Base-by-base conservation (phyloP, 2,797 vertebrate genomes). In the Falco columbarius region DNA sequence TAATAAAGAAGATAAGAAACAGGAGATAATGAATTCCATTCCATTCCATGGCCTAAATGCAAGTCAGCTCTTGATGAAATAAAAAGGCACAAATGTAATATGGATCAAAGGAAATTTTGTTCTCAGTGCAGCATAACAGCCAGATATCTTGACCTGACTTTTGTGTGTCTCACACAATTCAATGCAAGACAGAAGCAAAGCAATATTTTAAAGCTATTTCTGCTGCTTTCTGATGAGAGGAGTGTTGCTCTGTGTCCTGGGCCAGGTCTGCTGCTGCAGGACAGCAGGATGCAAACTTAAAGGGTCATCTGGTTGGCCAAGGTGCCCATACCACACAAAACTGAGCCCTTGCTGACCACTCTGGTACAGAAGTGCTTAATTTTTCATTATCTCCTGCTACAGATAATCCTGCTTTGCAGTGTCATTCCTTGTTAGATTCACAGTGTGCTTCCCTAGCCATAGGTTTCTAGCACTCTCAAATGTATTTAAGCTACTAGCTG, bases 61-160 rank as follows among this genome's bases (percentile, higher is more conserved):
- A 80, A 93, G 90, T 70, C 67, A 89, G 92, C 49, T 87, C 93
- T 96, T 87, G 83, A 94, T 95, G 67, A 95, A 95, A 97, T 94
- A 87, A 90, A 76, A 94, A 93, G 86, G 67, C 74, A 96, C 36
- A 94, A 92, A 95, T 92, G 85, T 93, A 95, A 95, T 92, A 93
- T 11, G 67, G 63, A 88, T 89, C 63, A 94, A 93, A 93, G 56
- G 67, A 87, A 94, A 89, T 84, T 93, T 88, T 93, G 38, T 86
- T 87, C 70, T 62, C 66, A 58, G 54, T 47, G 49, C 63, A 85
- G 67, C 40, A 11, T 71, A 85, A 85, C 1, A 12, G 67, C 74
- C 66, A 89, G 88, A 61, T 87, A 92, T 63, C 86, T 92, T 63
- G 56, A 71, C 51, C 36, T 94, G 81, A 76, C 56, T 96, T 91